Conservation (phyloP, 2,888 invertebrate species). For the Caenorhabditis virilis region DNA sequence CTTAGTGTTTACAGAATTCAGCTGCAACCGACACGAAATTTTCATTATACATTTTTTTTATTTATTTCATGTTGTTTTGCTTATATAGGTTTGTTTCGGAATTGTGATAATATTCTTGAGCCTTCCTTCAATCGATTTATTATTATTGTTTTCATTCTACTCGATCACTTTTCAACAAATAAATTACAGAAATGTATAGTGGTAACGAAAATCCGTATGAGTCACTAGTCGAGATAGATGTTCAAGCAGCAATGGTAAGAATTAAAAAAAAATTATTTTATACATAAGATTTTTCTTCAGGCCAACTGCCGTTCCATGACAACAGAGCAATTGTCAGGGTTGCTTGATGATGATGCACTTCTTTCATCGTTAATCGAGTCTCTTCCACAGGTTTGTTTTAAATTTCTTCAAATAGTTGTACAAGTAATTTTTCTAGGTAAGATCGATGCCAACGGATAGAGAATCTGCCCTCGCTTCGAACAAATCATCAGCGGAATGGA, state of each 20-base stretch:
- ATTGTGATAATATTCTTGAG: no score
- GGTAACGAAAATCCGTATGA: slow-evolving; percentile 15
- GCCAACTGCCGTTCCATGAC: slow-evolving; percentile 45
- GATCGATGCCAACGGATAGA: slow-evolving; percentile 79
- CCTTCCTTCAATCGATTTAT: no score
- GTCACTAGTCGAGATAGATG: slow-evolving; percentile 17
- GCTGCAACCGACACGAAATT: no score
- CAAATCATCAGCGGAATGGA: slow-evolving; percentile 87
- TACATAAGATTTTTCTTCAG: slow-evolving; percentile 7
- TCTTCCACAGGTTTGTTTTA: slow-evolving; percentile 58
- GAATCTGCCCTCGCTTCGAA: slow-evolving; percentile 87
- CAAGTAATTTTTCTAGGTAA: slow-evolving; percentile 74
- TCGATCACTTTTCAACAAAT: not conserved
- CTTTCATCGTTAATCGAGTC: slow-evolving; percentile 53
- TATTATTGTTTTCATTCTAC: no score
- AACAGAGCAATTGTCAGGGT: slow-evolving; percentile 57
- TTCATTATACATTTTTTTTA: no score
- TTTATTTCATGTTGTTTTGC: no score
- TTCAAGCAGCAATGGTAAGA: slow-evolving; percentile 17
- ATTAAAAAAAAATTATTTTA: not conserved
- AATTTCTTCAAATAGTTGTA: no score
- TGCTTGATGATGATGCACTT: slow-evolving; percentile 52
- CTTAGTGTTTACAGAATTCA: no score
- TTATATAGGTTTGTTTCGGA: no score
- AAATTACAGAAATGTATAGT: slow-evolving; percentile 10